Base-by-base conservation (phyloP, 2,888 invertebrate genomes). In the Lacanobia wlatinum region DNA sequence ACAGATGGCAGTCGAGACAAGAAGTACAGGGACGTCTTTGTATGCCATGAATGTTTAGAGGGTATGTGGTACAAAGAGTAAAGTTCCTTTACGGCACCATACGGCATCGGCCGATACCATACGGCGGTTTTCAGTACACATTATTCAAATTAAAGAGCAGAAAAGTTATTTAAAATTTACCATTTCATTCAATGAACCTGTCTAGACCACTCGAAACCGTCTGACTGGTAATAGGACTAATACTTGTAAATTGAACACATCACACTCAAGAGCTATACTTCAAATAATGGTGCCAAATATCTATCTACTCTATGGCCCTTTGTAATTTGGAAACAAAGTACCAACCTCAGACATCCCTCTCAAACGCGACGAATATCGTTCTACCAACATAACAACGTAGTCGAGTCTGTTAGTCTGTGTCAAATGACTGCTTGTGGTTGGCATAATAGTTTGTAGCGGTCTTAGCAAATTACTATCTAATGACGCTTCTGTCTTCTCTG, bases 401-500 rank as follows among this genome's bases (percentile, higher is more conserved):
- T 53, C 34, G 73, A 68, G 28, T 84, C 62, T 70, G 50, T 71
- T 75, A 68, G 52, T 83, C 79, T 80, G 46, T 74, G 81, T 68
- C 76, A 77, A 80, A 84, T 81, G 70, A 63, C 66, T 76, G 50
- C 68, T 61, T 72, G 76, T 46, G 66, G 77, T 56, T 63, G 38
- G 14, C 73, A 48, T 64, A 83, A 63, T 64, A 75, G 80, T 71
- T 71, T 59, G 65, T 52, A 63, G 74, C 73, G 70, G 73, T 79
- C 56, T 72, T 67, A 70, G 56, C 55, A 80, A 86, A 84, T 86
- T 78, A 81, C 79, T 76, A 80, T 73, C 71, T 84, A 85, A 85
- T 83, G 87, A 77, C 71, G 80, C 65, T 56, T 73, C 65, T 62
- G 67, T 65, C 70, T 82, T 76, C 59, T 60, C 21, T 61, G 28